phyloP scores from a whole-genome alignment of 2,888 invertebrate species.

The Ctenicera cuprea region DNA sequence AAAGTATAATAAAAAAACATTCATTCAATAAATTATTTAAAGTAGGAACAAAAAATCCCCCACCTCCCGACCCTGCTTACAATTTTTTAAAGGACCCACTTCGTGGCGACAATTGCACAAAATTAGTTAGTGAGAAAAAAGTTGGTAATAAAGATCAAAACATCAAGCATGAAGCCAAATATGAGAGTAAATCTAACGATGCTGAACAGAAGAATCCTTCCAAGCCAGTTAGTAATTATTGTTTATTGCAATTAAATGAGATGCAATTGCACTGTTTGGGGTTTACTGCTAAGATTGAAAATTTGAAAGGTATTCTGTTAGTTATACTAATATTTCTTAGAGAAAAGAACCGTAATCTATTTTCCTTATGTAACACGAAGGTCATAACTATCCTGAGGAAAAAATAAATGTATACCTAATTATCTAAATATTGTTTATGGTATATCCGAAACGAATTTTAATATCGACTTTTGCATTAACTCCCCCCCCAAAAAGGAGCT shows the following conservation, averaged over 20 bases:
- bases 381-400: no score
- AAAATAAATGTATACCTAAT: no score
- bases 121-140: constrained; percentile 19
- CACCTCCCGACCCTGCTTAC: constrained; percentile 65
- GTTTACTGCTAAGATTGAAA: background rate
- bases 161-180: background rate
- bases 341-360: no score
- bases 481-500: no score
- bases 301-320: no score
- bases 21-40: background rate
- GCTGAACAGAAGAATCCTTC: background rate
- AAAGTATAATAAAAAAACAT: background rate
- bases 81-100: constrained; percentile 64
- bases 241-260: constrained; percentile 1
- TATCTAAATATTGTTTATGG: no score
- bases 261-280: background rate
- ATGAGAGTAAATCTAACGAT: background rate
- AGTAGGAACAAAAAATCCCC: constrained; percentile 43
- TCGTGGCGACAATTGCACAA: constrained; percentile 54
- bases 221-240: constrained; percentile 6
- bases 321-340: no score
- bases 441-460: no score
- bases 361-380: no score
- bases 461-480: no score
- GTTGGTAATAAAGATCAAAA: background rate